Percentiles rank a stretch among this genome's conserved stretches.
phyloP scores from a whole-genome alignment of 2,113 vertebrate species.

The Aythya baeri region DNA sequence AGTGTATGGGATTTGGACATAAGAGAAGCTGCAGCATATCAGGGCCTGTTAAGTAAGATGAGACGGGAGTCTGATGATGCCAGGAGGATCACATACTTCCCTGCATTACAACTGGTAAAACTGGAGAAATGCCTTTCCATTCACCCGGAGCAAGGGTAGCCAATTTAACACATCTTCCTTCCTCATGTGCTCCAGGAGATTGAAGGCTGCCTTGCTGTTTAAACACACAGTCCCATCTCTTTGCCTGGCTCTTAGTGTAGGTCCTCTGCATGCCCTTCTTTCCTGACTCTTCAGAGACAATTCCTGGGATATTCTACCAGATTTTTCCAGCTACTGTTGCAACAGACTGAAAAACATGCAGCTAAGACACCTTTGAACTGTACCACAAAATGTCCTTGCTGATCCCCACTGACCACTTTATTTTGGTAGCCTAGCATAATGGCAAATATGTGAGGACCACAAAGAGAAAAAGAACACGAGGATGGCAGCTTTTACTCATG shows the following conservation, averaged over 20 bases:
- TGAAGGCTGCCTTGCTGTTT: not conserved
- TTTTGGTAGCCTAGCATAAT: not conserved
- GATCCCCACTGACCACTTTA: not conserved
- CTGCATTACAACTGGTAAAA: not conserved
- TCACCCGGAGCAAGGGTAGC: not conserved
- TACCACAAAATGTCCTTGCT: not conserved
- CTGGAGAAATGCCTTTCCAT: not conserved
- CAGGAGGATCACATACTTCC: not conserved
- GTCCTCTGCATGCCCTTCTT: not conserved
- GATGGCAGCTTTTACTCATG: not conserved
- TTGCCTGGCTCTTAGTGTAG: not conserved
- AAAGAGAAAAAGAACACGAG: not conserved
- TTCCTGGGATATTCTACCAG: not conserved
- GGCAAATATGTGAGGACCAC: not conserved
- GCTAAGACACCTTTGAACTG: not conserved
- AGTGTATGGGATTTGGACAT: not conserved
- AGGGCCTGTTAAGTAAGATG: not conserved
- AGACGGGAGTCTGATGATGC: not conserved
- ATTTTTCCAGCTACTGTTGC: not conserved
- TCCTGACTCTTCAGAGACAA: not conserved
- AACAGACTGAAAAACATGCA: not conserved
- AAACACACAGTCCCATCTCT: not conserved
- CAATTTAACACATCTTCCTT: not conserved
- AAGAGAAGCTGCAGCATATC: not conserved
- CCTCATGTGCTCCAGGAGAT: not conserved